A percentile compares a stretch with the other conserved stretches of the same genome.
These are phyloP conservation scores for Drosophila rhopaloa DNA, from an alignment of 1,140 invertebrate species.

Conservation along the genomic window DNA sequence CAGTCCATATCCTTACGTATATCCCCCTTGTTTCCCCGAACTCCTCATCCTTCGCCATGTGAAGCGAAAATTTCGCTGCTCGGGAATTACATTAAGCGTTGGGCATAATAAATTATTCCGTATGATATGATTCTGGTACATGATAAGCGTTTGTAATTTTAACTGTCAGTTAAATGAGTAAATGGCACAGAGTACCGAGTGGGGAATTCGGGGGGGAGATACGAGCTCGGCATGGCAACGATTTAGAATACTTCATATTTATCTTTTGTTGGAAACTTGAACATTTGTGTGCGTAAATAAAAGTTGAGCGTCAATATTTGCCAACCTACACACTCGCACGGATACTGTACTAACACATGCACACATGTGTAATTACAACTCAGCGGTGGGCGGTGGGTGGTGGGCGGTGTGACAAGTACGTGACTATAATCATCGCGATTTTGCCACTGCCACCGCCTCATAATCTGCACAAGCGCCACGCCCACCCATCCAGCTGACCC, in stretches of 20 bases:
- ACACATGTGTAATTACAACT: constrained; percentile 67
- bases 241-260: constrained; percentile 83
- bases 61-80: constrained; percentile 63
- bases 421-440: constrained; percentile 78
- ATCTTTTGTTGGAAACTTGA: constrained; percentile 79
- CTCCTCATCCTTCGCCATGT: constrained; percentile 23
- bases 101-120: constrained; percentile 83
- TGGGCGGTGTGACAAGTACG: constrained; percentile 69
- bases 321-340: constrained; percentile 23
- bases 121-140: constrained; percentile 83
- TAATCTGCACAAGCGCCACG: constrained; percentile 43
- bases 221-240: constrained; percentile 56
- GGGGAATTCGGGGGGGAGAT: constrained; percentile 1
- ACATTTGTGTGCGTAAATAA: constrained; percentile 82
- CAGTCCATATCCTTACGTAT: constrained; percentile 6
- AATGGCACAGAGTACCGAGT: constrained; percentile 48
- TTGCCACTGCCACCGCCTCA: constrained; percentile 47
- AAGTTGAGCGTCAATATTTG: constrained; percentile 80
- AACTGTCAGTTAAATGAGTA: constrained; percentile 83
- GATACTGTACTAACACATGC: constrained; percentile 25
- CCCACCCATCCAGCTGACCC: constrained; percentile 26
- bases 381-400: constrained; percentile 22
- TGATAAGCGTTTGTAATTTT: constrained; percentile 84
- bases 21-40: constrained; percentile 3
- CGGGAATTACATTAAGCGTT: constrained; percentile 82